These are phyloP conservation scores for Pipistrellus pygmaeus DNA, from an alignment of 2,797 vertebrate species.

Conservation along the genomic window DNA sequence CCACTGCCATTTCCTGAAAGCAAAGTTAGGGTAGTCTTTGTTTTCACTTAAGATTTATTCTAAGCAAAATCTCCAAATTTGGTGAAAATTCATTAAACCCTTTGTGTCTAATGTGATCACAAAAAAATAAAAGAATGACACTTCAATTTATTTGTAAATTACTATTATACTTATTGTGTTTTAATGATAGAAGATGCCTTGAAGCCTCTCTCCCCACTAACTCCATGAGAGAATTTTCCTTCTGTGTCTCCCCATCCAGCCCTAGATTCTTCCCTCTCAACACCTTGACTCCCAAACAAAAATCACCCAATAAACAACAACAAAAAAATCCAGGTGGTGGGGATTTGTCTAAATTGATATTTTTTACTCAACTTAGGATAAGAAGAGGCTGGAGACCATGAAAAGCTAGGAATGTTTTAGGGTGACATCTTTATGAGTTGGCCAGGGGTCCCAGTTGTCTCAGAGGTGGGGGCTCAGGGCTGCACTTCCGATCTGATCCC, in stretches of 20 bases:
- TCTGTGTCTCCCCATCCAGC: not conserved
- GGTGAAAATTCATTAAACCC: constrained; percentile 34
- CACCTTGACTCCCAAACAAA: not conserved
- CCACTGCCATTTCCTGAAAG: not conserved
- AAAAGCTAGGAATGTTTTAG: not conserved
- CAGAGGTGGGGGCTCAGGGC: not conserved
- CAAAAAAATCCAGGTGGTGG: not conserved
- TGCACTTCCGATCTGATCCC: not conserved
- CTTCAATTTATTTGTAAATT: constrained; percentile 1
- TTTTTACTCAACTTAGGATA: not conserved
- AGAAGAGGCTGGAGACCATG: not conserved
- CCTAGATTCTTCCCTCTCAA: not conserved
- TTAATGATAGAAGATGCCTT: constrained; percentile 18
- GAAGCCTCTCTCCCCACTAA: not conserved
- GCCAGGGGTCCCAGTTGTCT: not conserved
- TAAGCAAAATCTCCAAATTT: constrained; percentile 9
- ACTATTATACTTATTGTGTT: not conserved
- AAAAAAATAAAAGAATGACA: not conserved
- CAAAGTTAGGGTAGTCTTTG: constrained; percentile 21
- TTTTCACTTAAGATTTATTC: not conserved
- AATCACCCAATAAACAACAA: not conserved
- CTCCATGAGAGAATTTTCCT: constrained; percentile 21
- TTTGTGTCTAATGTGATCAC: not conserved
- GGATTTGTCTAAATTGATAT: constrained; percentile 3
- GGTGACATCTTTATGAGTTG: not conserved